Percentiles rank a stretch among this genome's conserved stretches.
These are phyloP conservation scores for Tenthredo scrophulariae DNA, from an alignment of 2,888 invertebrate genomes.

Conservation along the genomic window DNA sequence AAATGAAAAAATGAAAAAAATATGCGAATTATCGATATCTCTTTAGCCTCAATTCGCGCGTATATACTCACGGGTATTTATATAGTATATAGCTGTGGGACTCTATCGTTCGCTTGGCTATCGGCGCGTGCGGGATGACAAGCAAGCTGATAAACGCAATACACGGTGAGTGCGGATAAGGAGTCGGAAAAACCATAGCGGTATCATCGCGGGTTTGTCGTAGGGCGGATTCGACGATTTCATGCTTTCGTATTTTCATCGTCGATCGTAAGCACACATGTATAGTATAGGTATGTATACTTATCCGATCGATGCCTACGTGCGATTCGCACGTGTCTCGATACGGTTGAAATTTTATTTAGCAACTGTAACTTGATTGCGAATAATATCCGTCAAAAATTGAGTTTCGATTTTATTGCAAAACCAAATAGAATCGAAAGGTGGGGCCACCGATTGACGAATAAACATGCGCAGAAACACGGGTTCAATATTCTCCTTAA, in stretches of 20 bases:
- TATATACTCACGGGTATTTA: background rate
- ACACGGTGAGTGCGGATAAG: background rate
- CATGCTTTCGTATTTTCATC: background rate
- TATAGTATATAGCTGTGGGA: background rate
- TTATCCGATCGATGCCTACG: background rate
- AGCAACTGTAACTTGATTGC: conserved; percentile 7
- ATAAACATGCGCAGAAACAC: conserved; percentile 23
- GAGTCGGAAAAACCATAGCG: background rate
- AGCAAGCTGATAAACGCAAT: conserved; percentile 22
- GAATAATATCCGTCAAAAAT: conserved; percentile 39
- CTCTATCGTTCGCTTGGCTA: background rate
- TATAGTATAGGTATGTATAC: background rate
- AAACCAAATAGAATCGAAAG: background rate
- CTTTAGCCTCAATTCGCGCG: conserved; percentile 22
- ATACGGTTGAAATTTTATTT: conserved; percentile 19
- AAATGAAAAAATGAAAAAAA: background rate
- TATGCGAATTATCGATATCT: background rate
- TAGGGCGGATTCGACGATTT: background rate
- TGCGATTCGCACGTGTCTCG: background rate
- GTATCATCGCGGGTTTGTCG: background rate
- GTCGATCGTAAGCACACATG: background rate
- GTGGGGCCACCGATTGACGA: background rate
- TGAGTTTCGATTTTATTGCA: conserved; percentile 28
- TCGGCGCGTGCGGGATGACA: conserved; percentile 36
- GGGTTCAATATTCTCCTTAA: conserved; percentile 48